These are phyloP conservation scores for Saccostrea echinata DNA, from an alignment of 1,140 invertebrate genomes.

Conservation along the genomic window DNA sequence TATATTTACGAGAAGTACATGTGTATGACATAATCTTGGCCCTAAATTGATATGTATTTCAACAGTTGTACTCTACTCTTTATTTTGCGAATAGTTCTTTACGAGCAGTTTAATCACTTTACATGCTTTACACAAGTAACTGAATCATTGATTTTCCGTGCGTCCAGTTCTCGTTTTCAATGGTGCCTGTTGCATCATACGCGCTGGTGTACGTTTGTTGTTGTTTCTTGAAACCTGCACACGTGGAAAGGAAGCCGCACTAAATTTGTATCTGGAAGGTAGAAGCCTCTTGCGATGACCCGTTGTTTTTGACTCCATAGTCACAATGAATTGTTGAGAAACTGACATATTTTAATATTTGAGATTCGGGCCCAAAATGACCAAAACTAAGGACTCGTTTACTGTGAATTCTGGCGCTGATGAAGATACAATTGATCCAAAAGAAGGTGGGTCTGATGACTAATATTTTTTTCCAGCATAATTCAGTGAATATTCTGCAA, in stretches of 20 bases:
- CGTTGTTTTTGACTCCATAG: not conserved
- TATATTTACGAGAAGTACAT: too few species aligned
- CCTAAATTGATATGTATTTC: too few species aligned
- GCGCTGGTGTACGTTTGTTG: conserved; percentile 21
- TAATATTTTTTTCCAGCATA: too few species aligned
- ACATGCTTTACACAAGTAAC: too few species aligned
- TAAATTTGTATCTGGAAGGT: not conserved
- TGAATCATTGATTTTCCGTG: not conserved
- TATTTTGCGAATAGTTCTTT: too few species aligned
- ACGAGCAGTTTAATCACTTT: too few species aligned
- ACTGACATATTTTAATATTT: not conserved
- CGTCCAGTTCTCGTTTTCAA: not conserved
- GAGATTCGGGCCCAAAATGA: not conserved
- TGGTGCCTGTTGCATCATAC: conserved; percentile 11
- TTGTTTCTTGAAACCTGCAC: not conserved
- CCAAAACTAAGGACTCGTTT: not conserved
- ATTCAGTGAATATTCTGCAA: too few species aligned
- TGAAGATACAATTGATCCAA: conserved; percentile 4
- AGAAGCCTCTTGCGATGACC: too few species aligned
- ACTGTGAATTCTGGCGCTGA: not conserved
- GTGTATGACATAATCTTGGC: too few species aligned
- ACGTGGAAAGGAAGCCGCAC: not conserved
- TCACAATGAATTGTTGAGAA: not conserved
- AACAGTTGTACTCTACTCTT: too few species aligned
- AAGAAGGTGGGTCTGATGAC: not conserved